Percentiles rank a stretch among this genome's conserved stretches.
Conservation (phyloP, 2,888 invertebrate species). For the Xylota sylvarum region DNA sequence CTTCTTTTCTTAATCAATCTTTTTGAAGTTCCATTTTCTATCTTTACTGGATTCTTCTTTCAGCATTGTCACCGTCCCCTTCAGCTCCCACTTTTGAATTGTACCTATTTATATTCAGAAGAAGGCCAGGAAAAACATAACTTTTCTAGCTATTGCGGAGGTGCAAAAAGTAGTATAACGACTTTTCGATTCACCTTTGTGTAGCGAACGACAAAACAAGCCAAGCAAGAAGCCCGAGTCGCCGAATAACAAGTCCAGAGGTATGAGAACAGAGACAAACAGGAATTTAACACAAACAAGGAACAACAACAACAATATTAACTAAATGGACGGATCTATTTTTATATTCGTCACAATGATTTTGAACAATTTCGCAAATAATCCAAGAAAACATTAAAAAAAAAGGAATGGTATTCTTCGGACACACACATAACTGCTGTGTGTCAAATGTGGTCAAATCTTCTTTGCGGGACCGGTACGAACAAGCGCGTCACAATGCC, state of each 20-base stretch:
- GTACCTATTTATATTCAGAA: conserved; percentile 26
- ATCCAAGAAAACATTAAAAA: conserved; percentile 28
- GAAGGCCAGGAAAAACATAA: conserved; percentile 63
- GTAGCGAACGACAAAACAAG: conserved; percentile 64
- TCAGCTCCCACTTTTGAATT: conserved; percentile 38
- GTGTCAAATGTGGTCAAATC: conserved; percentile 3
- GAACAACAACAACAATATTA: conserved; percentile 38
- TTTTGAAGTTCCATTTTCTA: conserved; percentile 26
- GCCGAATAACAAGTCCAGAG: conserved; percentile 66
- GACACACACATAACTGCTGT: conserved; percentile 4
- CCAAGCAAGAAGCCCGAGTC: conserved; percentile 70
- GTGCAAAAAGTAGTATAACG: conserved; percentile 69
- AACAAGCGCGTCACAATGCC: background rate
- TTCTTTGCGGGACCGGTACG: background rate
- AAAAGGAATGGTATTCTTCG: conserved; percentile 38
- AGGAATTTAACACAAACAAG: conserved; percentile 61
- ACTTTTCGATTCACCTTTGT: conserved; percentile 57
- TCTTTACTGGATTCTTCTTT: conserved; percentile 20
- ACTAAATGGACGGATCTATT: conserved; percentile 70
- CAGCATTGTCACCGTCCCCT: conserved; percentile 11
- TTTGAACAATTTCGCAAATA: conserved; percentile 57
- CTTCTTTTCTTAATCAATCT: conserved; percentile 9
- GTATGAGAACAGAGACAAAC: conserved; percentile 68
- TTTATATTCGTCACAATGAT: conserved; percentile 59
- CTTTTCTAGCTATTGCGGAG: conserved; percentile 54